Base-by-base conservation (phyloP, 1,140 invertebrate genomes). In the Leptopilina boulardi region DNA sequence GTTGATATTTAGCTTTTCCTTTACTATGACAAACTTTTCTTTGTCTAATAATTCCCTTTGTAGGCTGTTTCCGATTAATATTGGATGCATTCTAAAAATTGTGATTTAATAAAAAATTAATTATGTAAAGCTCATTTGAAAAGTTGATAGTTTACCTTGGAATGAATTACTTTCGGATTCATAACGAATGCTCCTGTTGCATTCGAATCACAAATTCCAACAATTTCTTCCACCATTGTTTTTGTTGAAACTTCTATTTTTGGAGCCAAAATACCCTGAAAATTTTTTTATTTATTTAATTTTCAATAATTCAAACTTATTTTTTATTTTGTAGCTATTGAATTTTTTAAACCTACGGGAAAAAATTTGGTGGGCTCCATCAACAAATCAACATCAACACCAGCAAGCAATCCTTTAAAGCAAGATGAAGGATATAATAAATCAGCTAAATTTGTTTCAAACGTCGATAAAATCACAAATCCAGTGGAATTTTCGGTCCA, bases 321-420 rank as follows among this genome's bases (percentile, higher is more conserved):
- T 34, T 47, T 26, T 76, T 3, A 42, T 70, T 38, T 38, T 38
- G 5, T 30, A 72, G 34, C 42, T 75, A n/a, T n/a, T n/a, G 34
- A 26, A 42, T 75, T 70, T 74, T 19, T 3, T 3, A 59, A 41
- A 78, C 76, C 88, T 92, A 94, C 94, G 38, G 94, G 94, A 89
- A 94, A 95, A 74, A 91, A 89, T 77, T 92, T 92, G 47, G 91
- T 91, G 6, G 93, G 91, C 71, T 94, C 91, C 94, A 94, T 94
- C 6, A 95, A 90, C 42, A 95, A 86, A 84, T 94, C 94, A 3
- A 95, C 89, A 76, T 94, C 93, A 41, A 93, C 91, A 44, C 92
- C 92, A 13, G 88, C 81, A 3, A 91, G 70, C 21, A 91, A 82
- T 41, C 89, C 88, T 78, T 89, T 89, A 70, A 80, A 86, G 78